These are phyloP conservation scores for Phasianus colchicus DNA, from an alignment of 2,113 vertebrate species.

Conservation along the genomic window DNA sequence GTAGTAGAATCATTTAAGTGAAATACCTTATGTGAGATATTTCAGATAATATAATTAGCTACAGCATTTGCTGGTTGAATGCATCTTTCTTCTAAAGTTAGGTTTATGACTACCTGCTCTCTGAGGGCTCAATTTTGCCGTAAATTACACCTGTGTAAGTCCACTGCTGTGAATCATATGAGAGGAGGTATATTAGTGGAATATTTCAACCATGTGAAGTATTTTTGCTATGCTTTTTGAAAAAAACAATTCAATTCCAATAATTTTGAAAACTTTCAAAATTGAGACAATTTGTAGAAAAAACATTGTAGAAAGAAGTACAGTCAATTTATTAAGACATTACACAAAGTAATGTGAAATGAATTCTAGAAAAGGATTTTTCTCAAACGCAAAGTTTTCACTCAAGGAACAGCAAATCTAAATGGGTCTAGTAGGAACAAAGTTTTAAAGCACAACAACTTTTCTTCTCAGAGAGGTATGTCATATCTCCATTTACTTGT, in stretches of 20 bases:
- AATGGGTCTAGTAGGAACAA: neutral
- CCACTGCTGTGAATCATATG: neutral
- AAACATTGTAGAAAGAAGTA: neutral
- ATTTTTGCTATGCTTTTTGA: neutral
- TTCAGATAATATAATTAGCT: neutral
- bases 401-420: neutral
- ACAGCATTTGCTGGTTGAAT: neutral
- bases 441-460: neutral
- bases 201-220: neutral
- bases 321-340: neutral
- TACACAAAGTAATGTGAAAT: neutral
- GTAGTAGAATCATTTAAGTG: neutral
- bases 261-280: neutral
- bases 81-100: neutral
- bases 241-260: neutral
- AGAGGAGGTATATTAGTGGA: neutral
- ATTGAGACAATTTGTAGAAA: neutral
- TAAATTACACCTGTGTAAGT: neutral
- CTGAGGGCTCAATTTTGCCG: neutral
- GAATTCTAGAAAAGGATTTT: neutral
- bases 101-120: neutral
- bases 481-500: neutral
- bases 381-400: neutral
- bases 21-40: constrained; percentile 1
- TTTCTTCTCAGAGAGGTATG: neutral